These are phyloP conservation scores for Scartelaos histophorus DNA, from an alignment of 2,113 vertebrate genomes.

Conservation along the genomic window DNA sequence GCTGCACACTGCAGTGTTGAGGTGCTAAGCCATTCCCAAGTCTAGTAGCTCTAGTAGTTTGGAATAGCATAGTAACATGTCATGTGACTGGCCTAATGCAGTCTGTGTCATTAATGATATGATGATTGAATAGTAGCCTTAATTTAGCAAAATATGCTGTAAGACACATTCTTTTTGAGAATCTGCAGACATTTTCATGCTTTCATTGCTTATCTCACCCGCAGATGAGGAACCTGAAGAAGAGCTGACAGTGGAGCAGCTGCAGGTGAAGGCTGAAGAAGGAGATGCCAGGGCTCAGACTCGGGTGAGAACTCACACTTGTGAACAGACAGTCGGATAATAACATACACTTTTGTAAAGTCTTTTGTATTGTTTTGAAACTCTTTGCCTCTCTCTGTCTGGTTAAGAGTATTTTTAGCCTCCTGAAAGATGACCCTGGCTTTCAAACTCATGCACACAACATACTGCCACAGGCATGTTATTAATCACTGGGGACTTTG, in stretches of 20 bases:
- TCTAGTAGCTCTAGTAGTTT: neutral
- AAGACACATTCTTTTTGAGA: neutral
- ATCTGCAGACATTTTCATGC: neutral
- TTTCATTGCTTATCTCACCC: conserved; percentile 5
- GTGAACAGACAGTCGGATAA: too few species aligned
- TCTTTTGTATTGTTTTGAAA: conserved; percentile 48
- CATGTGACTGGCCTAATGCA: neutral
- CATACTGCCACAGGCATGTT: conserved; percentile 17
- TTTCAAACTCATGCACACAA: conserved; percentile 33
- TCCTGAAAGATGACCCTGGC: conserved; percentile 52
- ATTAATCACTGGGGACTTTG: conserved; percentile 4
- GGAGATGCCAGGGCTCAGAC: conserved; percentile 90
- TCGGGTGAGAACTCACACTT: conserved; percentile 73
- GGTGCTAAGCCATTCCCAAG: conserved; percentile 8
- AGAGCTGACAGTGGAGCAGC: conserved; percentile 80
- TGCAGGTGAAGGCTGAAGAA: conserved; percentile 84
- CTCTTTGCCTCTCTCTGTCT: conserved; percentile 40
- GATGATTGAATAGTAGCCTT: neutral
- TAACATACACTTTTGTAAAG: conserved; percentile 9
- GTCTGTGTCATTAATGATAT: too few species aligned
- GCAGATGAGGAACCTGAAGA: conserved; percentile 76
- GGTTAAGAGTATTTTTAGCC: conserved; percentile 57
- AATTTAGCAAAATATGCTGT: neutral
- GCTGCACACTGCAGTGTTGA: neutral
- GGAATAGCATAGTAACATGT: neutral